Conservation (phyloP, 2,113 vertebrate species). For the Vireo altiloquus region DNA sequence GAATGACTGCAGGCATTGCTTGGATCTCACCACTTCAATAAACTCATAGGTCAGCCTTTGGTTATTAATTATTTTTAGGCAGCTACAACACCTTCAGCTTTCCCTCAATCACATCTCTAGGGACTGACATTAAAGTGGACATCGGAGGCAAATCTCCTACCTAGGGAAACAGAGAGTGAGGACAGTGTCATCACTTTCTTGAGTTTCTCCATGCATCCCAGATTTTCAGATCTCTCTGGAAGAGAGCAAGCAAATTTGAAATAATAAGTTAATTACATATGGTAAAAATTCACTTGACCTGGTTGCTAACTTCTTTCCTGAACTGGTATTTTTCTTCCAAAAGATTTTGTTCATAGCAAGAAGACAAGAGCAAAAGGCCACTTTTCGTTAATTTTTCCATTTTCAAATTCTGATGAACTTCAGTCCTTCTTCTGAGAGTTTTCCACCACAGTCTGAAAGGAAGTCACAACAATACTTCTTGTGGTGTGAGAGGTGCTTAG, state of each 20-base stretch:
- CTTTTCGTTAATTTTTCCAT: not conserved
- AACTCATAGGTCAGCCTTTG: not conserved
- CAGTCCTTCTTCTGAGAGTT: not conserved
- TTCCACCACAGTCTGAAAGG: not conserved
- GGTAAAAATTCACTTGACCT: not conserved
- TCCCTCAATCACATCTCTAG: not conserved
- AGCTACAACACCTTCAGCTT: not conserved
- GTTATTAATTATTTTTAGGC: not conserved
- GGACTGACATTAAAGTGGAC: not conserved
- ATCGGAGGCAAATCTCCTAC: not conserved
- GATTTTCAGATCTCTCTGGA: not conserved
- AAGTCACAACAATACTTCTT: not conserved
- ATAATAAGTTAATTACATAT: not conserved
- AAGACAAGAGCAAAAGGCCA: not conserved
- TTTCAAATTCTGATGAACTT: not conserved
- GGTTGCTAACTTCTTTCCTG: not conserved
- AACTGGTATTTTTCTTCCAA: not conserved
- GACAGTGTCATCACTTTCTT: not conserved
- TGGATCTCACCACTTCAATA: not conserved
- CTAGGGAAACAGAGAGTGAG: not conserved
- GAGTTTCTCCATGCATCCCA: not conserved
- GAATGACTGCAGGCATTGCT: not conserved
- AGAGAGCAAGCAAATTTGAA: not conserved
- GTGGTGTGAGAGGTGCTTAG: not conserved
- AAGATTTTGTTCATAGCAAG: not conserved